These are phyloP conservation scores for Ceratina australensis DNA, from an alignment of 1,140 invertebrate genomes.

Conservation along the genomic window DNA sequence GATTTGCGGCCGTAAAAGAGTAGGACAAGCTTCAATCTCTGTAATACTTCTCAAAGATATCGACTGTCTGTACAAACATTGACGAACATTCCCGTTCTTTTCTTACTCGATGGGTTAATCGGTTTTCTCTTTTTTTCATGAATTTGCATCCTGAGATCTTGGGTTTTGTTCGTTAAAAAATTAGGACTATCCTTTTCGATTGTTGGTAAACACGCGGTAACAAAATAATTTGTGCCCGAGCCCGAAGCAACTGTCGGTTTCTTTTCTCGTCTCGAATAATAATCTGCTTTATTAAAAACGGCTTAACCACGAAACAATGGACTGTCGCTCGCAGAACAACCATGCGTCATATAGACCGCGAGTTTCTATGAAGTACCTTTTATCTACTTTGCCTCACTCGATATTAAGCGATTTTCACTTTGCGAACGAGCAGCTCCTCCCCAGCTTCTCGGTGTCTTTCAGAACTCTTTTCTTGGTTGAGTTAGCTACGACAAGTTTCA, in stretches of 20 bases:
- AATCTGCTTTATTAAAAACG: slow-evolving; percentile 73
- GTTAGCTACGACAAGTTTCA: not conserved
- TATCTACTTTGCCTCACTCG: slow-evolving; percentile 21
- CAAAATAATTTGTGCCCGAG: slow-evolving; percentile 25
- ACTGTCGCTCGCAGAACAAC: slow-evolving; percentile 64
- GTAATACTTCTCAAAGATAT: slow-evolving; percentile 20
- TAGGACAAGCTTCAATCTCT: slow-evolving; percentile 26
- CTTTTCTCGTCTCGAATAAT: slow-evolving; percentile 59
- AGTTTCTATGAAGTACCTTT: not conserved
- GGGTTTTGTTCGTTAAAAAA: too few relatives aligned
- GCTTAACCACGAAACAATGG: slow-evolving; percentile 71
- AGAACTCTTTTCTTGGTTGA: not conserved
- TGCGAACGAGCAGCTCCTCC: not conserved
- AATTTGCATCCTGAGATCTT: too few relatives aligned
- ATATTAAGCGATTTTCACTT: slow-evolving; percentile 54
- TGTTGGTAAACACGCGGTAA: too few relatives aligned
- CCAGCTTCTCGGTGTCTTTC: not conserved
- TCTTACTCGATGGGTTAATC: not conserved
- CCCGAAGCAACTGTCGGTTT: slow-evolving; percentile 54
- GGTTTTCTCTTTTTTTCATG: not conserved
- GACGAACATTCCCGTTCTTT: not conserved
- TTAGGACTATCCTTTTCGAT: too few relatives aligned
- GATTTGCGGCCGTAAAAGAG: slow-evolving; percentile 26
- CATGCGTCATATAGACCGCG: slow-evolving; percentile 22
- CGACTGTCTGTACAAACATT: not conserved